Evolutionary conservation across 2,797 vertebrate species (phyloP), one percentile per base, ranked within the genome.

Genomic region (Siniperca obscura): DNA sequence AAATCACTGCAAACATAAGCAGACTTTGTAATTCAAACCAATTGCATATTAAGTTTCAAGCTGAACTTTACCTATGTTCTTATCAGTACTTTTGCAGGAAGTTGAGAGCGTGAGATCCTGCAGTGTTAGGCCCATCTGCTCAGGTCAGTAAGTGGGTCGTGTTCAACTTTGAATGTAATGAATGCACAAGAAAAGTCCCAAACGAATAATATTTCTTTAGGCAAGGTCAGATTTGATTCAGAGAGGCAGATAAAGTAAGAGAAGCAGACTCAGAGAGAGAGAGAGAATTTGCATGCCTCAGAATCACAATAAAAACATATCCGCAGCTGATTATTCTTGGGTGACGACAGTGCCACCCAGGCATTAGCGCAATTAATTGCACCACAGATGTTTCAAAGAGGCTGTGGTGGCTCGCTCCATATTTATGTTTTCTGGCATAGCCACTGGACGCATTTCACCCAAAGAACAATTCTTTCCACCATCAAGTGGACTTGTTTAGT

Each of bases 401-500:
- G 91, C 94, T 94, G 90, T 88, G 87, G 87, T 92, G 92, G 87
- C 91, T 93, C 60, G 19, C 87, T 93, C 91, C 67, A 86, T 96
- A 95, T 97, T 95, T 96, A 95, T 95, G 94, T 94, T 95, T 96
- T 96, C 95, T 95, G 94, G 93, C 96, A 89, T 92, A 84, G 86
- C 88, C 88, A 83, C 82, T 87, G 81, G 87, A 90, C 38, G 81
- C 79, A 57, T 95, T 96, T 96, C 91, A 92, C 87, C 85, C 67
- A 68, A 78, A 91, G 93, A 96, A 95, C 95, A 91, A 95, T 95
- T 95, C 93, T 94, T 96, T 96, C 96, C 95, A 94, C 94, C 94
- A 92, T 96, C 94, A 87, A 95, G 93, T 93, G 94, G 94, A 94
- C 89, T 96, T 98, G 97, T 98, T 98, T 98, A 98, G 97, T 98